These are phyloP conservation scores for Ochotona princeps DNA, from an alignment of 2,113 vertebrate genomes.

Conservation along the genomic window DNA sequence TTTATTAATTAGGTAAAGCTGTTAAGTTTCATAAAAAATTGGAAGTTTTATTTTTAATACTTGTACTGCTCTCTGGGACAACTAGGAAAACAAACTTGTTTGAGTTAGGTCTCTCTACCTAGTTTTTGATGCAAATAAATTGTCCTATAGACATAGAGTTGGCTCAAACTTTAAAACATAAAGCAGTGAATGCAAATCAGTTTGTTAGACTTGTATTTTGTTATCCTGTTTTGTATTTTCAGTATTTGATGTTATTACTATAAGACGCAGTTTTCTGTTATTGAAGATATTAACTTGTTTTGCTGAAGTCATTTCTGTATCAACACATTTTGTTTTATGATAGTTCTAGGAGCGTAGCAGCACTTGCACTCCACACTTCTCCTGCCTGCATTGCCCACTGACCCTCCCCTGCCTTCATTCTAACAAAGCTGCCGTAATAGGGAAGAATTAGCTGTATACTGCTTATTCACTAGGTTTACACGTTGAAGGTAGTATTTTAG, in stretches of 20 bases:
- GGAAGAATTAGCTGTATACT: not conserved
- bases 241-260: not conserved
- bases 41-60: not conserved
- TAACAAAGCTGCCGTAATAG: not conserved
- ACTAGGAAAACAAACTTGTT: not conserved
- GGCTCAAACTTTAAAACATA: not conserved
- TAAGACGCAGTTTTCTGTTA: not conserved
- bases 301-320: not conserved
- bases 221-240: not conserved
- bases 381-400: no score
- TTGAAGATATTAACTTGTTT: not conserved
- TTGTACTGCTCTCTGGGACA: not conserved
- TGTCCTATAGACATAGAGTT: not conserved
- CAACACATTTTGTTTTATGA: no score
- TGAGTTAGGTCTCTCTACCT: not conserved
- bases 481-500: not conserved
- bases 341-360: no score
- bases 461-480: not conserved
- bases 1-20: not conserved
- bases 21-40: not conserved
- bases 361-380: no score
- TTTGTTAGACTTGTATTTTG: not conserved
- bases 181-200: not conserved
- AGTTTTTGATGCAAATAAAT: not conserved
- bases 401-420: not conserved